Conservation (phyloP, 2,888 invertebrate species). For the Phania funesta region DNA sequence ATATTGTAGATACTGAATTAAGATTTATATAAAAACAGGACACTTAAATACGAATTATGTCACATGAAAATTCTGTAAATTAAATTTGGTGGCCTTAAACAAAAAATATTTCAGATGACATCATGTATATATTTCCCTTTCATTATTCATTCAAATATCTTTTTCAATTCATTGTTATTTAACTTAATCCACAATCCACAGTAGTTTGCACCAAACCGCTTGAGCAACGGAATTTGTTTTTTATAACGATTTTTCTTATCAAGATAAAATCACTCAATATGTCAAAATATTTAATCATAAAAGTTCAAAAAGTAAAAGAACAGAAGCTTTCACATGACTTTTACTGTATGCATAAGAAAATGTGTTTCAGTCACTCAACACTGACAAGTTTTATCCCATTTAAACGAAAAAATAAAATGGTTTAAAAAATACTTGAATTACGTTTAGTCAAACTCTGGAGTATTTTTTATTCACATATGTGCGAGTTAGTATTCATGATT, state of each 20-base stretch:
- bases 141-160: not conserved
- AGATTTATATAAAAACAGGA: no score
- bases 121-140: no score
- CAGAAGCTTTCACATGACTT: not conserved
- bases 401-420: conserved; percentile 15
- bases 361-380: conserved; percentile 55
- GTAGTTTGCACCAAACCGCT: no score
- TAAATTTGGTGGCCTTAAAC: no score
- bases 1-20: no score
- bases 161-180: not conserved
- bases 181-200: no score
- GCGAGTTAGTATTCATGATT: conserved; percentile 8
- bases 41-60: no score
- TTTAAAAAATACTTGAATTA: conserved; percentile 24
- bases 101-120: no score
- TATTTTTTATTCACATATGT: not conserved
- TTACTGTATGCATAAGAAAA: conserved; percentile 24
- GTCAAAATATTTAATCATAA: conserved; percentile 39
- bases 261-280: conserved; percentile 41
- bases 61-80: no score
- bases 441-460: conserved; percentile 14
- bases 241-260: not conserved
- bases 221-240: not conserved
- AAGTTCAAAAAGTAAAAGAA: conserved; percentile 7
- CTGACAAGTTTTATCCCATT: conserved; percentile 53